phyloP scores from a whole-genome alignment of 2,888 invertebrate genomes.

The Amiota communis region DNA sequence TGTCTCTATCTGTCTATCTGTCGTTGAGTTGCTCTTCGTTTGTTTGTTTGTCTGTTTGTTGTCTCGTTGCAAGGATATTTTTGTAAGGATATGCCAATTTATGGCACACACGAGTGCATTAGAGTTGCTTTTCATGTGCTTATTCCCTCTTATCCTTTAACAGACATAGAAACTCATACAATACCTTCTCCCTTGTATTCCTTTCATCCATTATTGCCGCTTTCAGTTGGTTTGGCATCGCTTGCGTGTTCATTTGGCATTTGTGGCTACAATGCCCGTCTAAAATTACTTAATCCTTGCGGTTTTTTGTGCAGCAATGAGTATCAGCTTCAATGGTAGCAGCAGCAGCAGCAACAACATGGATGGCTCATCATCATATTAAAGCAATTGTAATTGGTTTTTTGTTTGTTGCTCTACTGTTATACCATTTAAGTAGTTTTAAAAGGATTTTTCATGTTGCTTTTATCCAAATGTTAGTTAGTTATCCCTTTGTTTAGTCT shows the following conservation, averaged over 20 bases:
- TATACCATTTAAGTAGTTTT: slow-evolving; percentile 25
- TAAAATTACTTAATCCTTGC: slow-evolving; percentile 67
- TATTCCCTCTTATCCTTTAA: not conserved
- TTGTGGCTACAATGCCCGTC: slow-evolving; percentile 68
- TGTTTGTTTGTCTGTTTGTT: slow-evolving; percentile 24
- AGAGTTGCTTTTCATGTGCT: slow-evolving; percentile 48
- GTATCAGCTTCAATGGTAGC: slow-evolving; percentile 44
- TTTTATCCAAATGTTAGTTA: not conserved
- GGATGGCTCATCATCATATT: slow-evolving; percentile 41
- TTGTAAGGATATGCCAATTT: slow-evolving; percentile 65
- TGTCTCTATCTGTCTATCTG: slow-evolving; percentile 11
- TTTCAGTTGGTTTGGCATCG: slow-evolving; percentile 24
- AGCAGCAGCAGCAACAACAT: slow-evolving; percentile 38
- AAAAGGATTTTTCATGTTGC: slow-evolving; percentile 10
- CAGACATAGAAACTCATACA: too few species aligned
- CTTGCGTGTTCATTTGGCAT: slow-evolving; percentile 66
- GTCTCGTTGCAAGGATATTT: slow-evolving; percentile 23
- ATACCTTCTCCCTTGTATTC: not conserved
- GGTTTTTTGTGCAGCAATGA: slow-evolving; percentile 45
- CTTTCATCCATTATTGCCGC: slow-evolving; percentile 10
- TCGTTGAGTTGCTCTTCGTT: slow-evolving; percentile 14
- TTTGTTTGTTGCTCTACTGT: slow-evolving; percentile 47
- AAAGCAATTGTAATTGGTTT: slow-evolving; percentile 64
- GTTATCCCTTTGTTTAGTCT: not conserved
- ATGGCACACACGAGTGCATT: slow-evolving; percentile 68